Evolutionary conservation across 1,140 invertebrate species (phyloP).

Genomic region (Lepidurus packardi): DNA sequence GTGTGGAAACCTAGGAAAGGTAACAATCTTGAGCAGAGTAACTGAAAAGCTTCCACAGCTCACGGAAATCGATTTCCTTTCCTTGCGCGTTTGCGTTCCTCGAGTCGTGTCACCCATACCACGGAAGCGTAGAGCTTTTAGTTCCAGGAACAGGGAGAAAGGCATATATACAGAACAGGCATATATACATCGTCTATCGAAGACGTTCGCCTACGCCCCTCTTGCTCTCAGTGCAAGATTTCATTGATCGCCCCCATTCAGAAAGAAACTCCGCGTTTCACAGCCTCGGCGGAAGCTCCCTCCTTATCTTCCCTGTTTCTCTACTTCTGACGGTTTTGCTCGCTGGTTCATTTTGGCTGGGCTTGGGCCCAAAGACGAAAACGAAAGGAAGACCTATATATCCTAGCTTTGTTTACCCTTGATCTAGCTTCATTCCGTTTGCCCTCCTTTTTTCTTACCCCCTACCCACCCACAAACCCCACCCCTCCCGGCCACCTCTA

Average conservation of each 20-base stretch:
- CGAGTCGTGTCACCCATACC: neutral
- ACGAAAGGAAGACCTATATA: neutral
- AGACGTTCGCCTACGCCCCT: neutral
- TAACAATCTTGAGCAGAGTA: neutral
- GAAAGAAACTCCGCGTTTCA: neutral
- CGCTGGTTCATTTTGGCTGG: no score
- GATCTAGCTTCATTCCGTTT: constrained; percentile 17
- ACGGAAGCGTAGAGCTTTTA: neutral
- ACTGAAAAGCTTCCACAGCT: neutral
- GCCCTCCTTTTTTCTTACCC: neutral
- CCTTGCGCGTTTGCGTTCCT: constrained; percentile 13
- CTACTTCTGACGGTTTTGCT: neutral
- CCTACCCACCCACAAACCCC: neutral
- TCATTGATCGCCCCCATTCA: constrained; percentile 21
- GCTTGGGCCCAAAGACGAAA: neutral
- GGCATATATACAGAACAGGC: neutral
- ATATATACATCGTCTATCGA: constrained; percentile 7
- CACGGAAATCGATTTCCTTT: constrained; percentile 3
- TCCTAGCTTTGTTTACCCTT: neutral
- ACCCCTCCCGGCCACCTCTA: neutral
- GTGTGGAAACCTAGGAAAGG: neutral
- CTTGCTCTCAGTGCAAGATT: constrained; percentile 1
- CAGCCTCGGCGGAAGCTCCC: neutral
- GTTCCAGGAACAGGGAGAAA: neutral
- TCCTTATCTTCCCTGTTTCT: neutral